Evolutionary conservation across 2,113 vertebrate species (phyloP), one percentile per base, ranked within the genome.

Genomic region (Paracanthobrama guichenoti): DNA sequence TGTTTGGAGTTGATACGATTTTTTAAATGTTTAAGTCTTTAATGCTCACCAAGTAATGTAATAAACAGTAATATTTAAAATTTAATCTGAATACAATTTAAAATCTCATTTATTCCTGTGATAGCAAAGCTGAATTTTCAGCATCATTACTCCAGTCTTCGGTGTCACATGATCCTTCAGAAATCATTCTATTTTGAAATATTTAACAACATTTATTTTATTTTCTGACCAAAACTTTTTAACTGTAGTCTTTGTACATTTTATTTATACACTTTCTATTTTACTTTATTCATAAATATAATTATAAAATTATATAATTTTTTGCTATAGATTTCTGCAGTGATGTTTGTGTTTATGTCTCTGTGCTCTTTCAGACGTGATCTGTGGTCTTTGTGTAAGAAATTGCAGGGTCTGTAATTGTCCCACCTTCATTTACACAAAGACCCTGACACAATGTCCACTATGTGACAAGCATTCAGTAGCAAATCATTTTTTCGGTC

Each of bases 381-480:
- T 39, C 35, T 39, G 4, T 39, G 35, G 35, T 39, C 35, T 39
- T 39, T 73, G n/a, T 46, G 42, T 13, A 2, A 26, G n/a, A 73
- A 73, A 73, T 73, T 46, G 69, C 69, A 73, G 42, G 69, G 39
- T 73, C 42, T 73, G 69, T 73, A 73, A 73, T 46, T 46, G 69
- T 46, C 22, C 69, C 42, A 46, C 69, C 69, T 46, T 46, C n/a
- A 73, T 73, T 46, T 24, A 73, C 22, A 73, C 69, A 73, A 73
- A 73, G 42, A 46, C 46, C 69, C 39, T 14, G 39, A 73, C 42
- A 46, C 69, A 73, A 73, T n/a, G 11, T 73, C 22, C 42, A 46
- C 42, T 14, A 26, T 46, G 42, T 46, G 69, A 24, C 1, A 72
- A 46, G n/a, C 44, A 46, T 73, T 73, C 69, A 46, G 69, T 24